These are phyloP conservation scores for Heliothis subflexa DNA, from an alignment of 1,140 invertebrate species.

Conservation along the genomic window DNA sequence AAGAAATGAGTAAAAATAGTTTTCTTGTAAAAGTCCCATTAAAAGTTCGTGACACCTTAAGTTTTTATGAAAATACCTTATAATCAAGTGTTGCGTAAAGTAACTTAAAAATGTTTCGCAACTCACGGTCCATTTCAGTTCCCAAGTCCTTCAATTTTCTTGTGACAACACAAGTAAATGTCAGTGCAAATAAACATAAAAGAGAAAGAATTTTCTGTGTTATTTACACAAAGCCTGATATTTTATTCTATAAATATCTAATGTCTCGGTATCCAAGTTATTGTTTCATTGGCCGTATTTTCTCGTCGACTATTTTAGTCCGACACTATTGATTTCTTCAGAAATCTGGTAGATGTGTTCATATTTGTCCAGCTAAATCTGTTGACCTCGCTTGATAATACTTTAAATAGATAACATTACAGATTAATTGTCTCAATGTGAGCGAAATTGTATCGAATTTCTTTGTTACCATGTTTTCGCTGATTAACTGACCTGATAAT, in stretches of 20 bases:
- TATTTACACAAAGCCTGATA: not conserved
- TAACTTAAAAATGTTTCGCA: too few species aligned
- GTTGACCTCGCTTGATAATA: constrained; percentile 17
- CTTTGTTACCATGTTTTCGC: not conserved
- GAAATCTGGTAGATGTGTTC: not conserved
- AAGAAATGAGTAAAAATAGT: too few species aligned
- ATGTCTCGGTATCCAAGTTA: not conserved
- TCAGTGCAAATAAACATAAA: not conserved
- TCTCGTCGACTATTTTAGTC: constrained; percentile 4
- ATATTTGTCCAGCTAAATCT: constrained; percentile 24
- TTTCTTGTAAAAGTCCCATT: too few species aligned
- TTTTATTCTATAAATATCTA: constrained; percentile 1
- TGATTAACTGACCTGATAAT: not conserved
- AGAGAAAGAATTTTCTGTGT: not conserved
- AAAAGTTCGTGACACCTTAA: too few species aligned
- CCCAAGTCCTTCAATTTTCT: too few species aligned
- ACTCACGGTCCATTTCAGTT: too few species aligned
- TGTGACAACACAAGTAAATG: too few species aligned
- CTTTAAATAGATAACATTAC: constrained; percentile 28
- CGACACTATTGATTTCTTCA: constrained; percentile 23
- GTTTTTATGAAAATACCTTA: too few species aligned
- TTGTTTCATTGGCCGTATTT: constrained; percentile 9
- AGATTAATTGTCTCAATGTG: not conserved
- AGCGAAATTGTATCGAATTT: not conserved
- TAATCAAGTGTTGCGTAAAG: too few species aligned